Evolutionary conservation across 2,797 vertebrate genomes (phyloP).

Genomic region (Myoxocephalus aenaeus): DNA sequence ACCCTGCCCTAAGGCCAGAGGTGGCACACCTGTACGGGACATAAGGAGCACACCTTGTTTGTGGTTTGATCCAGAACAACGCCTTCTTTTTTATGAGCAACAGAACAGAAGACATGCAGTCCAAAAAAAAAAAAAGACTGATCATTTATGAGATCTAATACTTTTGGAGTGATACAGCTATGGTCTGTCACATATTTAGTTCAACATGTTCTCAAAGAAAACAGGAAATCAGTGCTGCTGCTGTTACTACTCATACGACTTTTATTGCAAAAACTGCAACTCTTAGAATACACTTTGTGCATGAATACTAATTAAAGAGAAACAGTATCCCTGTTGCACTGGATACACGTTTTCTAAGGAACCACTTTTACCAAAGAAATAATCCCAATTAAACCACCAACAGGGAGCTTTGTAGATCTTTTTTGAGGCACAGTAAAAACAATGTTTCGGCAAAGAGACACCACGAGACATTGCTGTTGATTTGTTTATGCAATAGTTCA

Average conservation of each 20-base stretch:
- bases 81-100: conserved; percentile 11
- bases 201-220: background rate
- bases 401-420: background rate
- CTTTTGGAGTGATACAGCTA: background rate
- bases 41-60: conserved; percentile 13
- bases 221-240: background rate
- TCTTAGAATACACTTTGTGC: background rate
- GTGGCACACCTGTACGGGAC: conserved; percentile 14
- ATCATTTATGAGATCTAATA: background rate
- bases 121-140: background rate
- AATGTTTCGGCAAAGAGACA: background rate
- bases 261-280: background rate
- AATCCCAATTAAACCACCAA: background rate
- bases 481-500: too few species aligned
- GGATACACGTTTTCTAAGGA: background rate
- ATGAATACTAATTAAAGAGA: background rate
- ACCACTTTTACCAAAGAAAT: background rate
- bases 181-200: background rate
- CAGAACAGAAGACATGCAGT: conserved; percentile 6
- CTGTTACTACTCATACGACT: background rate
- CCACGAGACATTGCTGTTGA: background rate
- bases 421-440: background rate
- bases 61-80: conserved; percentile 25
- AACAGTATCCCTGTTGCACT: background rate
- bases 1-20: conserved; percentile 8